Percentiles rank a stretch among this genome's conserved stretches.
phyloP scores from a whole-genome alignment of 2,888 invertebrate genomes.

The Cancer borealis region DNA sequence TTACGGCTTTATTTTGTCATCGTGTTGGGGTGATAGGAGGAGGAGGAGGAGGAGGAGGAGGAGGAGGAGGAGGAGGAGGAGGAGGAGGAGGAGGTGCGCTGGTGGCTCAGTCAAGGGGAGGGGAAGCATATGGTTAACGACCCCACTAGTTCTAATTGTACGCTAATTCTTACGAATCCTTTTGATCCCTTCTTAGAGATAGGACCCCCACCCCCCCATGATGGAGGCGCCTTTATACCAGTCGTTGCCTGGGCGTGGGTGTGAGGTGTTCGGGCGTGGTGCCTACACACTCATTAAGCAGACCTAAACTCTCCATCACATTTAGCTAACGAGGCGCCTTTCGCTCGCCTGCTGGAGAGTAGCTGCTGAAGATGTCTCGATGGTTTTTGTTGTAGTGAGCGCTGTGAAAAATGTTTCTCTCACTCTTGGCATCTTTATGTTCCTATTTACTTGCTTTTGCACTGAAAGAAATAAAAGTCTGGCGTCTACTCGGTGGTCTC shows the following conservation, averaged over 20 bases:
- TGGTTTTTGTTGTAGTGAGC: background rate
- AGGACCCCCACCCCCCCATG: background rate
- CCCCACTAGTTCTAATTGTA: background rate
- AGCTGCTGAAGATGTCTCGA: background rate
- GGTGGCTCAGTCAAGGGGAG: background rate
- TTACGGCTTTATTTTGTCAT: conserved; percentile 64
- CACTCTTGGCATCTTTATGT: background rate
- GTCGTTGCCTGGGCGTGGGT: background rate
- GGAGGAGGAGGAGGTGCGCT: background rate
- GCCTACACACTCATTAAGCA: background rate
- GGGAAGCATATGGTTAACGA: conserved; percentile 24
- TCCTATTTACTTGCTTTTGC: background rate
- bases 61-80: background rate
- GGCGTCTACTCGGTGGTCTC: background rate
- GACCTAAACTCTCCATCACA: conserved; percentile 24
- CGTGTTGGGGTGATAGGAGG: no score
- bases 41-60: background rate
- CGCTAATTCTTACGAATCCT: conserved; percentile 34
- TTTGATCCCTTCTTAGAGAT: conserved; percentile 1
- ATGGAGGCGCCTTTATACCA: background rate
- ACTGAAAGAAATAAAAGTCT: background rate
- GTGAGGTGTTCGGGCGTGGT: background rate
- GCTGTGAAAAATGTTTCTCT: background rate
- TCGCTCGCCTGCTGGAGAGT: background rate
- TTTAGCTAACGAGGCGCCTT: conserved; percentile 37